Percentiles rank a stretch among this genome's conserved stretches.
Evolutionary conservation across 2,113 vertebrate species (phyloP).

Genomic region (Toxostoma redivivum): DNA sequence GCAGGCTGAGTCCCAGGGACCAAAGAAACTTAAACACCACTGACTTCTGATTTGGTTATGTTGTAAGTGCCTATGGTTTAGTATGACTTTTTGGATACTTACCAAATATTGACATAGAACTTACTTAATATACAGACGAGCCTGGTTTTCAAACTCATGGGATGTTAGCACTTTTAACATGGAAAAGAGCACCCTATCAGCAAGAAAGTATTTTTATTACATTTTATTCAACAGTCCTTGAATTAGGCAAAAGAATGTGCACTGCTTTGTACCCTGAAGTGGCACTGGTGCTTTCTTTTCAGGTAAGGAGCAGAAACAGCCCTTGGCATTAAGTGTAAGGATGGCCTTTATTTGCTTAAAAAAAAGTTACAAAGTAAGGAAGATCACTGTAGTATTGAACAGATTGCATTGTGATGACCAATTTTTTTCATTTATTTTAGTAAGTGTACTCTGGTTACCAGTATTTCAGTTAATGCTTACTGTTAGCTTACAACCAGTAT

Average conservation of each 20-base stretch:
- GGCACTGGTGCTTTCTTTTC: neutral
- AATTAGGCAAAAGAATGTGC: neutral
- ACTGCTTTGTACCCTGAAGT: neutral
- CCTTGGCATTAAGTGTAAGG: constrained; percentile 36
- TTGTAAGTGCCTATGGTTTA: constrained; percentile 37
- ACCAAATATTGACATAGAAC: constrained; percentile 3
- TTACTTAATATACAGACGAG: neutral
- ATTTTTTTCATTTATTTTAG: neutral
- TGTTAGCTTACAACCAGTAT: neutral
- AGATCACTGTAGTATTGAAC: constrained; percentile 27
- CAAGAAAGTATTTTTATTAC: neutral
- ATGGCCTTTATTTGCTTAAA: constrained; percentile 65
- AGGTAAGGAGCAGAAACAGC: neutral
- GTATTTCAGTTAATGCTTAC: constrained; percentile 15
- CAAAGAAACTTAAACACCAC: neutral
- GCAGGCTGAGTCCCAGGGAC: constrained; percentile 62
- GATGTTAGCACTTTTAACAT: fast-evolving
- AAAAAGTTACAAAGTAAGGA: constrained; percentile 64
- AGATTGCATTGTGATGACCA: neutral
- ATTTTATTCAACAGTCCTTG: neutral
- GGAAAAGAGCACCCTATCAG: neutral
- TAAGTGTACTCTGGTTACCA: constrained; percentile 1
- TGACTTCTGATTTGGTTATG: constrained; percentile 46
- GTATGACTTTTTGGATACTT: neutral
- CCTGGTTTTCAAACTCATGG: neutral